These are phyloP conservation scores for Belgica antarctica DNA, from an alignment of 2,888 invertebrate species.

Conservation along the genomic window DNA sequence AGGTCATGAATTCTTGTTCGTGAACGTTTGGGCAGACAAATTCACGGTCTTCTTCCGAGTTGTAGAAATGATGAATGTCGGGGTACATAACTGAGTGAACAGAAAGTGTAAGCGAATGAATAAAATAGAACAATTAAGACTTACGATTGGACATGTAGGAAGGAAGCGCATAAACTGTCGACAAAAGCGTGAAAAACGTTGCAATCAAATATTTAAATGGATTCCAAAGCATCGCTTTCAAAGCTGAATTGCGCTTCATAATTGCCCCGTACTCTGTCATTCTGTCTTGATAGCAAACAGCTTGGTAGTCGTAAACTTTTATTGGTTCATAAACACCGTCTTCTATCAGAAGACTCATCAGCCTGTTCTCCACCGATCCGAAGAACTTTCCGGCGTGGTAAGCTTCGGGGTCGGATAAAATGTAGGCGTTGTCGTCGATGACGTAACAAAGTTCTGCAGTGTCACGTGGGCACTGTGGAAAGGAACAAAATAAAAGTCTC, in stretches of 20 bases:
- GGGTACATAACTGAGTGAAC: constrained; percentile 35
- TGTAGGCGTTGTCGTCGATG: constrained; percentile 69
- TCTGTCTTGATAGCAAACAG: constrained; percentile 61
- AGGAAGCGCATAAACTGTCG: neutral
- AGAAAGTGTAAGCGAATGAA: neutral
- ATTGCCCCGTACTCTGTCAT: constrained; percentile 46
- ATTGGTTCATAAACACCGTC: constrained; percentile 61
- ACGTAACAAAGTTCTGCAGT: constrained; percentile 61
- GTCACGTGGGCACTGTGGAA: constrained; percentile 5
- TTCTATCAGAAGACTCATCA: constrained; percentile 60
- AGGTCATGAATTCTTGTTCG: neutral
- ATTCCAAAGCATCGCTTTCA: constrained; percentile 1
- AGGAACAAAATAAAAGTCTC: constrained; percentile 41
- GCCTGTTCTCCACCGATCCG: constrained; percentile 61
- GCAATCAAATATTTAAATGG: constrained; percentile 22
- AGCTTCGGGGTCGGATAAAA: constrained; percentile 60
- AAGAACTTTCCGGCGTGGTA: constrained; percentile 65
- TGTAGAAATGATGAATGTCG: constrained; percentile 25
- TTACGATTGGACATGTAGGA: constrained; percentile 34
- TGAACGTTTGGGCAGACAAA: neutral
- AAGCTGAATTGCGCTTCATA: constrained; percentile 2
- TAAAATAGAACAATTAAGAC: neutral
- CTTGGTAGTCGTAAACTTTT: constrained; percentile 65
- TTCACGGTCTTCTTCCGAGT: neutral
- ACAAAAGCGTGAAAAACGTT: neutral